phyloP scores from a whole-genome alignment of 2,797 vertebrate species.

The Acanthis flammea region DNA sequence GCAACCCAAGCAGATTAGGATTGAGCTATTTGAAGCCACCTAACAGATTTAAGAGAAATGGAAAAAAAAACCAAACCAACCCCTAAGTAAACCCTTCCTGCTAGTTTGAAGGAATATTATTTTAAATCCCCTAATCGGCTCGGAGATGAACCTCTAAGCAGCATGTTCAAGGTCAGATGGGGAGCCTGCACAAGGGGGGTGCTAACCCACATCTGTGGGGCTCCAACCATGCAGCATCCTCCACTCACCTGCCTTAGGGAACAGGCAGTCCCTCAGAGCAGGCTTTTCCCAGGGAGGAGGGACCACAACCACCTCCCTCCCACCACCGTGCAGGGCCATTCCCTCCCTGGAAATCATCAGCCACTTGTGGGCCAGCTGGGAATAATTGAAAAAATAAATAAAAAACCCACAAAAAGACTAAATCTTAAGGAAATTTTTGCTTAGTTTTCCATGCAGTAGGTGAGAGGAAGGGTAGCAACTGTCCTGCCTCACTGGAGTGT shows the following conservation, averaged over 20 bases:
- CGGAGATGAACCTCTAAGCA: conserved; percentile 30
- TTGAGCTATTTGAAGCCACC: not conserved
- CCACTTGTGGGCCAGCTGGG: not conserved
- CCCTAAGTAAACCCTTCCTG: conserved; percentile 11
- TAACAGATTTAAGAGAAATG: not conserved
- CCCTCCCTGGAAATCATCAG: not conserved
- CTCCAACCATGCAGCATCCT: not conserved
- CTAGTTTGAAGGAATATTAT: conserved; percentile 30
- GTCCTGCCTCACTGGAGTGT: not conserved
- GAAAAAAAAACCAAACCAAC: too few species aligned
- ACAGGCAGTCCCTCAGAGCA: not conserved
- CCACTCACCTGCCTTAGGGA: not conserved
- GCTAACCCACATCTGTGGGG: not conserved
- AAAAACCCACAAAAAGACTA: accelerated
- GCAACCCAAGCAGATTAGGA: not conserved
- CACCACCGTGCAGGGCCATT: not conserved
- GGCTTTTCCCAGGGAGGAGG: not conserved
- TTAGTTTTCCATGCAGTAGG: not conserved
- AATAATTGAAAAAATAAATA: not conserved
- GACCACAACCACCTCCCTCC: not conserved
- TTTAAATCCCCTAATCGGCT: conserved; percentile 56
- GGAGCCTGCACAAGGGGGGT: not conserved
- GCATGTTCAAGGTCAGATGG: not conserved
- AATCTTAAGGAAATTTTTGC: not conserved
- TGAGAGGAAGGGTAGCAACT: not conserved